Evolutionary conservation across 2,797 vertebrate species (phyloP).

Genomic region (Alcedo quadribrachys): DNA sequence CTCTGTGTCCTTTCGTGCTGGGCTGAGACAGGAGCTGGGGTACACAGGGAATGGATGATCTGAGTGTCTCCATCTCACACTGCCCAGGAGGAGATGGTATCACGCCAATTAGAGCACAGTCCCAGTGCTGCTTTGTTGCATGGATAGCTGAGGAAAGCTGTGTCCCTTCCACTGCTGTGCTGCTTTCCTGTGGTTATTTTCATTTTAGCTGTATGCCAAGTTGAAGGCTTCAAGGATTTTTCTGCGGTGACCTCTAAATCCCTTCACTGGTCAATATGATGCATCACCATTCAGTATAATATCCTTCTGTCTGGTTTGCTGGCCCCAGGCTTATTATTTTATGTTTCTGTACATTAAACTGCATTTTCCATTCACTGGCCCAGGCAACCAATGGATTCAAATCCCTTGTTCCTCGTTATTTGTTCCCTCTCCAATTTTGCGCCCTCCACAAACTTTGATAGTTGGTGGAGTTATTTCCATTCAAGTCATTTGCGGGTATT

Average conservation of each 20-base stretch:
- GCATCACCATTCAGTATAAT: constrained; percentile 60
- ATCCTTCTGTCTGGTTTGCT: constrained; percentile 63
- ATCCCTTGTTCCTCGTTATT: constrained; percentile 74
- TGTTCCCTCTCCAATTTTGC: constrained; percentile 62
- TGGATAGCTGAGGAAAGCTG: not conserved
- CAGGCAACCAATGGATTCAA: constrained; percentile 57
- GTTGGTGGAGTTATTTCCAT: constrained; percentile 46
- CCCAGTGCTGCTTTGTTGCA: not conserved
- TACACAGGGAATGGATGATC: accelerated
- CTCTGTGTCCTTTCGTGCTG: accelerated
- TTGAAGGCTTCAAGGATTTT: constrained; percentile 66
- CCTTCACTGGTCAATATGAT: constrained; percentile 67
- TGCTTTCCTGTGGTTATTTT: constrained; percentile 34
- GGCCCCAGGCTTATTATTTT: constrained; percentile 72
- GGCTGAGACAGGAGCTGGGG: not conserved
- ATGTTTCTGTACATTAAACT: constrained; percentile 74
- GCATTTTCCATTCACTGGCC: constrained; percentile 69
- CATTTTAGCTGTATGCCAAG: constrained; percentile 36
- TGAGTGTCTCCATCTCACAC: accelerated
- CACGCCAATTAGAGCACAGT: not conserved
- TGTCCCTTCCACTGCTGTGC: not conserved
- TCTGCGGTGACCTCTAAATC: constrained; percentile 71
- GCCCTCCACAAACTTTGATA: constrained; percentile 33
- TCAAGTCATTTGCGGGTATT: constrained; percentile 57
- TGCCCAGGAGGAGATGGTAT: not conserved